phyloP scores from a whole-genome alignment of 2,888 invertebrate species.

The Eumacrocentrus americanus region DNA sequence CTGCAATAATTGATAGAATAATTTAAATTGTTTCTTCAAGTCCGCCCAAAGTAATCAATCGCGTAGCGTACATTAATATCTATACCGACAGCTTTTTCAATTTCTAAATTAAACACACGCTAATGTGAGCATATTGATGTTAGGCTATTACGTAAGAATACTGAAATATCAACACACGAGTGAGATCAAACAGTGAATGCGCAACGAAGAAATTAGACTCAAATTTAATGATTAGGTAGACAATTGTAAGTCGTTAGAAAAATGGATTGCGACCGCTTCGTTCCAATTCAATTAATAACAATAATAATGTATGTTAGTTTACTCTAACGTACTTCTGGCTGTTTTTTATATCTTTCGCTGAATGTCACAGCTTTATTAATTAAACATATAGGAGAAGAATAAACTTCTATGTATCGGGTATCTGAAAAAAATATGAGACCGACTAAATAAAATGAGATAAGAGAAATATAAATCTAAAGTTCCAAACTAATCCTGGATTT shows the following conservation, averaged over 20 bases:
- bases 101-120: conserved; percentile 15
- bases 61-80: neutral
- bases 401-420: neutral
- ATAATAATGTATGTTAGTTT: conserved; percentile 22
- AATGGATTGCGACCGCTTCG: conserved; percentile 27
- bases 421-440: neutral
- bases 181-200: conserved; percentile 52
- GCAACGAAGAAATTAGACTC: conserved; percentile 55
- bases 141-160: conserved; percentile 4
- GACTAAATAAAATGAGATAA: conserved; percentile 6
- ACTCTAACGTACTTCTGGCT: conserved; percentile 31
- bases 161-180: conserved; percentile 34
- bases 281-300: conserved; percentile 27
- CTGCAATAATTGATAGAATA: conserved; percentile 11
- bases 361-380: conserved; percentile 30
- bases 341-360: conserved; percentile 36
- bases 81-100: conserved; percentile 25
- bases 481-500: conserved; percentile 14
- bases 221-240: conserved; percentile 36
- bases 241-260: conserved; percentile 33
- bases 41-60: conserved; percentile 10
- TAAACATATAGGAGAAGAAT: conserved; percentile 3
- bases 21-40: conserved; percentile 9
- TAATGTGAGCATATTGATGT: neutral
- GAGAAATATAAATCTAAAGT: neutral